Conservation (phyloP, 2,888 invertebrate genomes). For the Habrosyne pyritoides region DNA sequence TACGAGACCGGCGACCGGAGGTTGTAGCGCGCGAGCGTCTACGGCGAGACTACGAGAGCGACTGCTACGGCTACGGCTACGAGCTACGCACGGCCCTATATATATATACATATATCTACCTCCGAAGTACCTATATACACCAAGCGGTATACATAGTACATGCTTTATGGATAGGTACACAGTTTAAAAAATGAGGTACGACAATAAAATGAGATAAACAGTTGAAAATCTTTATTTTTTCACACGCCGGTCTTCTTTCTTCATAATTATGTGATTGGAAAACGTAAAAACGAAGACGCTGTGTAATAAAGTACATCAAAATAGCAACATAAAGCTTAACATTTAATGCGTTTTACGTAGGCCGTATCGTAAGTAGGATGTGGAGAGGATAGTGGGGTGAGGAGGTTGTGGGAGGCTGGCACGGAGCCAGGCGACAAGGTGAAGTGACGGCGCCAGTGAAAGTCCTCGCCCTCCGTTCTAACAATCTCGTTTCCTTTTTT, state of each 20-base stretch:
- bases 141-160: too few species aligned
- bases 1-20: conserved; percentile 15
- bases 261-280: background rate
- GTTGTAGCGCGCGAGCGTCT: conserved; percentile 37
- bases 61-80: conserved; percentile 71
- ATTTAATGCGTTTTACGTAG: conserved; percentile 36
- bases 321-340: conserved; percentile 36
- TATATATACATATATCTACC: conserved; percentile 9
- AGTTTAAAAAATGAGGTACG: background rate
- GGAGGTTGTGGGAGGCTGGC: conserved; percentile 52
- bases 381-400: conserved; percentile 17
- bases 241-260: conserved; percentile 9
- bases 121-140: conserved; percentile 14
- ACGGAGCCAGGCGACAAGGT: conserved; percentile 72
- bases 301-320: conserved; percentile 13
- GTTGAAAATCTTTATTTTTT: background rate
- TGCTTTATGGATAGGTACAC: background rate
- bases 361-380: conserved; percentile 20
- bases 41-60: conserved; percentile 57
- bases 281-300: background rate
- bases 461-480: conserved; percentile 51
- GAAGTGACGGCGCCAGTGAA: conserved; percentile 78
- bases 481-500: conserved; percentile 23
- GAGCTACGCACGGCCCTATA: conserved; percentile 30
- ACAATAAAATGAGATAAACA: background rate